These are phyloP conservation scores for Alethe diademata DNA, from an alignment of 2,113 vertebrate species.

Conservation along the genomic window DNA sequence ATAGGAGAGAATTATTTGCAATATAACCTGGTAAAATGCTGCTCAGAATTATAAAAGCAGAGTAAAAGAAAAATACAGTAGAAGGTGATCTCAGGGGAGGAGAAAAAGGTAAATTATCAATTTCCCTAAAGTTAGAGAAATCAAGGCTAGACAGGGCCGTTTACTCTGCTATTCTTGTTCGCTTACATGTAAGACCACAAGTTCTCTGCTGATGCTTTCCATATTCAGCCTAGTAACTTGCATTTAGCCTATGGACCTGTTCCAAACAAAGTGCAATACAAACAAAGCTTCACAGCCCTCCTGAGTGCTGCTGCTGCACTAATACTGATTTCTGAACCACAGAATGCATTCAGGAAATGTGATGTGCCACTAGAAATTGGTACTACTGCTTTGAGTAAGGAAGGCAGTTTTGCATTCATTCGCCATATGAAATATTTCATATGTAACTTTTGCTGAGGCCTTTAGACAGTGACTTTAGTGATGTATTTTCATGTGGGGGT, in stretches of 20 bases:
- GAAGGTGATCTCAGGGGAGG: neutral
- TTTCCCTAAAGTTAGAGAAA: neutral
- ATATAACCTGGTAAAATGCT: neutral
- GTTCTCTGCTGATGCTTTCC: neutral
- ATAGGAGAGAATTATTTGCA: neutral
- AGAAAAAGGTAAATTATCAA: neutral
- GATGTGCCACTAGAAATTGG: fast-evolving
- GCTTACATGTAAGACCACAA: neutral
- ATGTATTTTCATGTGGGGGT: neutral
- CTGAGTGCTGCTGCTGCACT: neutral
- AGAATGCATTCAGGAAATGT: neutral
- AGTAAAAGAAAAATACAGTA: neutral
- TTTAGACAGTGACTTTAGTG: neutral
- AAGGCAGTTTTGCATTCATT: neutral
- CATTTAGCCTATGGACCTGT: neutral
- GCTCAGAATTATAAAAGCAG: neutral
- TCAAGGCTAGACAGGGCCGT: neutral
- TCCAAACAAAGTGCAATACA: neutral
- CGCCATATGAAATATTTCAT: neutral
- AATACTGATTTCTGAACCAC: neutral
- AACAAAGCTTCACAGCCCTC: neutral
- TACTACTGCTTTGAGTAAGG: neutral
- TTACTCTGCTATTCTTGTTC: neutral
- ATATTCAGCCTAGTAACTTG: neutral
- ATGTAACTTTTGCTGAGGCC: neutral